These are phyloP conservation scores for Coelopa frigida DNA, from an alignment of 1,140 invertebrate genomes.

Conservation along the genomic window DNA sequence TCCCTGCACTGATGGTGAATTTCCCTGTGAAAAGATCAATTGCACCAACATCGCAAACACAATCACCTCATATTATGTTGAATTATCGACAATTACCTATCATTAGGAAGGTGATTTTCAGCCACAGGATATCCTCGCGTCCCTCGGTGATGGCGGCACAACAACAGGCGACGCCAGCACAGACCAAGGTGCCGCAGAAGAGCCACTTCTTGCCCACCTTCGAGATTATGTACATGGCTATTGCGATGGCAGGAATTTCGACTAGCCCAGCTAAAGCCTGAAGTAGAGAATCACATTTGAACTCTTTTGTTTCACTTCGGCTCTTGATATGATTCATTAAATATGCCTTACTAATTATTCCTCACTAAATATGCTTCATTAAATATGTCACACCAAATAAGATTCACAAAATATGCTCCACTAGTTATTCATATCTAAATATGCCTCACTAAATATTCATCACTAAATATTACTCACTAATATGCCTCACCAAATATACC, in stretches of 20 bases:
- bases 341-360: too few relatives aligned
- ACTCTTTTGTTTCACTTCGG: too few relatives aligned
- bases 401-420: too few relatives aligned
- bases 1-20: slow-evolving; percentile 61
- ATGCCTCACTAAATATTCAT: too few relatives aligned
- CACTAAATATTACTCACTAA: too few relatives aligned
- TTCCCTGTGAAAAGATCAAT: slow-evolving; percentile 44
- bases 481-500: too few relatives aligned
- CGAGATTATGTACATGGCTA: slow-evolving; percentile 62
- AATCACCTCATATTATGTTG: background rate
- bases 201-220: slow-evolving; percentile 62
- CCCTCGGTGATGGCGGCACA: slow-evolving; percentile 51
- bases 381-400: too few relatives aligned
- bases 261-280: slow-evolving; percentile 57
- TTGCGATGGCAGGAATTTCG: slow-evolving; percentile 63
- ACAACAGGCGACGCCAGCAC: slow-evolving; percentile 58
- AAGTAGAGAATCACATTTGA: too few relatives aligned
- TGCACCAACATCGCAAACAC: background rate
- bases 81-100: slow-evolving; percentile 42
- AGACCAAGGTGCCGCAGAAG: slow-evolving; percentile 54
- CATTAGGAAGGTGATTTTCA: slow-evolving; percentile 57
- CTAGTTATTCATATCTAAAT: too few relatives aligned
- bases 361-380: too few relatives aligned
- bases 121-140: slow-evolving; percentile 48
- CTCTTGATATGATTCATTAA: too few relatives aligned